phyloP scores from a whole-genome alignment of 2,888 invertebrate species.

The Trilocha varians region DNA sequence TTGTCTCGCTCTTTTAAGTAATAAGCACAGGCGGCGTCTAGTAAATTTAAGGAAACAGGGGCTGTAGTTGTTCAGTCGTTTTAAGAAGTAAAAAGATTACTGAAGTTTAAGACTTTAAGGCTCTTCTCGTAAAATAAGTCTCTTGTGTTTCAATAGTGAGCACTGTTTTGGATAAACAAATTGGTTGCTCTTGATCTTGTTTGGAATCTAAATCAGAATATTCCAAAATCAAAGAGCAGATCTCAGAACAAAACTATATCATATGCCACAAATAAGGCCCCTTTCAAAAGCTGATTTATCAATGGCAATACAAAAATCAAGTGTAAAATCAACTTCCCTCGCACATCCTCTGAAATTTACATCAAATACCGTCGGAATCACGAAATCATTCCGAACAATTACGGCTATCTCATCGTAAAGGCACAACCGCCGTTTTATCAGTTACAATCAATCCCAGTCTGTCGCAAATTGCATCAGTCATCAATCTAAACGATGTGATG shows the following conservation, averaged over 20 bases:
- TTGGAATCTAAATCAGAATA: too few relatives aligned
- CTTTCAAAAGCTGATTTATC: too few relatives aligned
- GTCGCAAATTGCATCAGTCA: slow-evolving; percentile 68
- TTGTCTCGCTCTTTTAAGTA: slow-evolving; percentile 33
- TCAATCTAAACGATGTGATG: slow-evolving; percentile 67
- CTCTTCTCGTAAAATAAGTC: too few relatives aligned
- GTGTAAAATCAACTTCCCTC: background rate
- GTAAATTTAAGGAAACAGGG: slow-evolving; percentile 8
- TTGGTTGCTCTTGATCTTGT: too few relatives aligned
- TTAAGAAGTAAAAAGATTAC: too few relatives aligned
- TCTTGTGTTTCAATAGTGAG: too few relatives aligned
- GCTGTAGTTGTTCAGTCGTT: too few relatives aligned
- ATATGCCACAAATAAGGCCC: too few relatives aligned
- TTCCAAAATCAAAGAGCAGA: too few relatives aligned
- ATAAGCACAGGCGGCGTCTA: slow-evolving; percentile 4
- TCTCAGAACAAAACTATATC: too few relatives aligned
- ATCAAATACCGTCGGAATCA: background rate
- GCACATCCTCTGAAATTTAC: background rate
- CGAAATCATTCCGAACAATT: slow-evolving; percentile 16
- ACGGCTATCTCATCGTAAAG: slow-evolving; percentile 36
- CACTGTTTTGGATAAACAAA: too few relatives aligned
- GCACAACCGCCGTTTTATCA: slow-evolving; percentile 54
- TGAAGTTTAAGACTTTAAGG: too few relatives aligned
- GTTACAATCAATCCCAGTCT: slow-evolving; percentile 61
- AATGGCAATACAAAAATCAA: background rate